These are phyloP conservation scores for Puffinus mauretanicus DNA, from an alignment of 2,113 vertebrate species.

Conservation along the genomic window DNA sequence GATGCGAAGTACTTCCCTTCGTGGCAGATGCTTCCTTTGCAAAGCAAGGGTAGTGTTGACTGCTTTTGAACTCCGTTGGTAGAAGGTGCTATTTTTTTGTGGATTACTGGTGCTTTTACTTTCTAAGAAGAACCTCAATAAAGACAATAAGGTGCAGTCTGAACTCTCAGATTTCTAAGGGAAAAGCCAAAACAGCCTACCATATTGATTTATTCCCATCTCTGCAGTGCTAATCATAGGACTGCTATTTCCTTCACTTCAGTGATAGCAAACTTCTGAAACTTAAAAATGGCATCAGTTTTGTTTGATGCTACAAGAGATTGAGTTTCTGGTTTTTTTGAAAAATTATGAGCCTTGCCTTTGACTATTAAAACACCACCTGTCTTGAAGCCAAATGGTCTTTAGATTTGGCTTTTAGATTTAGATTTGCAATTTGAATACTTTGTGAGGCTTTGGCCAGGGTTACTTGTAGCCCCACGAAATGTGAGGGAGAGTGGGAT, in stretches of 20 bases:
- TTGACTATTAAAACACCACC: not conserved
- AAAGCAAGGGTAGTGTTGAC: not conserved
- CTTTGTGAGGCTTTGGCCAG: not conserved
- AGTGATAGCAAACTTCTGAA: not conserved
- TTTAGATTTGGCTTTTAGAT: too few species aligned
- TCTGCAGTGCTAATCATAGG: not conserved
- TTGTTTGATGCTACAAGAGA: not conserved
- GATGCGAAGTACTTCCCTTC: not conserved
- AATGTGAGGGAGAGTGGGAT: rapidly evolving
- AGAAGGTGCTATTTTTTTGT: not conserved
- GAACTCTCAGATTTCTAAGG: not conserved
- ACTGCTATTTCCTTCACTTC: not conserved
- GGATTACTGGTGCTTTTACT: not conserved
- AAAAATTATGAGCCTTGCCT: not conserved
- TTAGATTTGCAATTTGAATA: not conserved
- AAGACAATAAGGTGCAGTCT: not conserved
- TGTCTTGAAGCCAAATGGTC: not conserved
- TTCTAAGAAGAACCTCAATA: not conserved
- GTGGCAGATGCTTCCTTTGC: not conserved
- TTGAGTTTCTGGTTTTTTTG: not conserved
- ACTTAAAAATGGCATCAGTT: not conserved
- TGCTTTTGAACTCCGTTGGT: not conserved
- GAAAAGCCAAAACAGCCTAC: not conserved
- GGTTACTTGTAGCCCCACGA: not conserved
- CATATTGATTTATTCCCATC: not conserved